Base-by-base conservation (phyloP, 2,113 vertebrate species). In the Nettapus auritus region DNA sequence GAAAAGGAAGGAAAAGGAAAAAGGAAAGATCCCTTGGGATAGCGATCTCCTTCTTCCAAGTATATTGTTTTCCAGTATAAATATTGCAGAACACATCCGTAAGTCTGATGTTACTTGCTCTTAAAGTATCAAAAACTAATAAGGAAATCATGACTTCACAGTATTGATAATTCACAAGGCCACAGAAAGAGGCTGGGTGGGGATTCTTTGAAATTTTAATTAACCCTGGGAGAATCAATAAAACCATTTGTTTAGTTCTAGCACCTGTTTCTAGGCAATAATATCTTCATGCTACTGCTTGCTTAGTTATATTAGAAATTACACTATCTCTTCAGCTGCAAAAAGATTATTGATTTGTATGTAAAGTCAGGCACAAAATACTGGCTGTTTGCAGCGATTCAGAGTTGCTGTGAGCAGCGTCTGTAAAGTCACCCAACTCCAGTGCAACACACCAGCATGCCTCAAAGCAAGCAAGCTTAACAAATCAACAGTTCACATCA, bases 181-280 rank as follows among this genome's bases (percentile, higher is more conserved):
- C 68, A 64, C 69, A 46, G 31, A 50, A 82, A 73, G n/a, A 78
- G 56, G 67, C 1, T 11, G 23, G 50, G 38, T 42, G 26, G 34
- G 60, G 48, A 71, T 74, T n/a, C 90, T 79, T 57, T 71, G 60
- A 89, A 90, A 82, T 82, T 88, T 69, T 95, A 89, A 92, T 94
- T 92, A 92, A 93, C 77, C 36, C 64, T 64, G 26, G 21, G 25
- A 82, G 34, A 93, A 94, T 87, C 83, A 89, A 95, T 94, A 89
- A 90, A 96, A 67, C 34, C 46, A 75, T 95, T 97, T 90, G 36
- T 84, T 60, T 88, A 67, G 20, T 86, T 88, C 90, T 46, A 78
- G 48, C 86, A 78, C 60, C 52, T 75, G 46, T 4, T 95, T 90
- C 92, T 81, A 78, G 80, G 77, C 13, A 4, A 33, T 42, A 80